Evolutionary conservation across 2,797 vertebrate species (phyloP).

Genomic region (Siniperca scherzeri): DNA sequence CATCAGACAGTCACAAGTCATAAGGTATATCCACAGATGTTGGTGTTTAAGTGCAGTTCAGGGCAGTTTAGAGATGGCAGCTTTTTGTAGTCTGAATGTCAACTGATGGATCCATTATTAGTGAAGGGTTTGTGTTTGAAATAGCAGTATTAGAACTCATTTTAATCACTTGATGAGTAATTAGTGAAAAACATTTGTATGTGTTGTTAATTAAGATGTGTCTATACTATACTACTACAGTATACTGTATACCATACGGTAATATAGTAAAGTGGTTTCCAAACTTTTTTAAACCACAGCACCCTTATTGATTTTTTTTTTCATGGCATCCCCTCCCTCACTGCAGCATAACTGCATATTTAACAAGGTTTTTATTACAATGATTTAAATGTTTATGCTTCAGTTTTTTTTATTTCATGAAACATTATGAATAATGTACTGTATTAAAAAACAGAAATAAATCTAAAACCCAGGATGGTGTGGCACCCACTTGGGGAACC

Average conservation of each 20-base stretch:
- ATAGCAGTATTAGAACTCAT: neutral
- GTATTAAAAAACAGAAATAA: neutral
- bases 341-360: no score
- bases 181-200: neutral
- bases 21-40: slow-evolving; percentile 6
- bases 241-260: neutral
- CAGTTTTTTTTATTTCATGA: neutral
- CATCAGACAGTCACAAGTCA: slow-evolving; percentile 21
- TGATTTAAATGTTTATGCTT: neutral
- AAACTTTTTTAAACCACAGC: neutral
- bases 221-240: no score
- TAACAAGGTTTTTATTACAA: no score
- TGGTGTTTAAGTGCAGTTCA: neutral
- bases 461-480: neutral
- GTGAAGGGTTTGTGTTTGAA: neutral
- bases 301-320: neutral
- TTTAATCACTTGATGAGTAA: neutral
- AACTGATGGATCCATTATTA: neutral
- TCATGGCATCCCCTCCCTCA: neutral
- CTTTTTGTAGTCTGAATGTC: neutral
- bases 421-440: neutral
- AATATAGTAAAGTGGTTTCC: neutral
- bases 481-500: neutral
- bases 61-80: neutral
- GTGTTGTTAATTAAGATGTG: neutral